Evolutionary conservation across 92 coral and sea anemone species (phyloP).

Genomic region (Zoanthus gigantus): DNA sequence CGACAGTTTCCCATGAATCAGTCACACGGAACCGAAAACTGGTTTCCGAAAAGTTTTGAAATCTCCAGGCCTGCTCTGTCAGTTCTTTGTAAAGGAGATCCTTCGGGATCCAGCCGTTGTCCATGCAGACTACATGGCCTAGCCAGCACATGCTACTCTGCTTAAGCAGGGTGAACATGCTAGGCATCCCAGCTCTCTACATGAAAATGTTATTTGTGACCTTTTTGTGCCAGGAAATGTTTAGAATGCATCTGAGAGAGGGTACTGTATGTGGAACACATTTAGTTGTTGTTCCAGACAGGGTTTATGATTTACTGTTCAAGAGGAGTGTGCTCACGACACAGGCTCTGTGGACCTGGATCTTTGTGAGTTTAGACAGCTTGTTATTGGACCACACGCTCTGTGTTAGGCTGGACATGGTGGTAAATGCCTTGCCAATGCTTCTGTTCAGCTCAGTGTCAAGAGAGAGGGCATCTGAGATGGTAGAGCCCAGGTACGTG

Average conservation of each 20-base stretch:
- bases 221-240: conserved; percentile 13
- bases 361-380: conserved; percentile 21
- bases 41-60: no score
- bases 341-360: conserved; percentile 15
- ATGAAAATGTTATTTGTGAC: conserved; percentile 26
- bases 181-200: conserved; percentile 13
- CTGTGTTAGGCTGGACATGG: not conserved
- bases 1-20: not conserved
- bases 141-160: conserved; percentile 29
- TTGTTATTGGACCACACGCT: conserved; percentile 13
- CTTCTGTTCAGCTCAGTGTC: conserved; percentile 23
- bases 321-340: not conserved
- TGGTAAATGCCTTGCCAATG: conserved; percentile 5
- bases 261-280: conserved; percentile 4
- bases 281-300: not conserved
- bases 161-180: conserved; percentile 11
- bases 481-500: conserved; percentile 32
- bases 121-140: conserved; percentile 33
- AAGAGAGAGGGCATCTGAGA: conserved; percentile 22
- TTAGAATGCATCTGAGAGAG: conserved; percentile 14
- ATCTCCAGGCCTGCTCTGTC: not conserved
- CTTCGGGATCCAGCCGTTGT: conserved; percentile 21
- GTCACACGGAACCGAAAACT: no score
- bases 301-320: conserved; percentile 38
- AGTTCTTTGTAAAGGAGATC: conserved; percentile 41